Conservation (phyloP, 2,797 vertebrate genomes). For the Darevskia nairensis region DNA sequence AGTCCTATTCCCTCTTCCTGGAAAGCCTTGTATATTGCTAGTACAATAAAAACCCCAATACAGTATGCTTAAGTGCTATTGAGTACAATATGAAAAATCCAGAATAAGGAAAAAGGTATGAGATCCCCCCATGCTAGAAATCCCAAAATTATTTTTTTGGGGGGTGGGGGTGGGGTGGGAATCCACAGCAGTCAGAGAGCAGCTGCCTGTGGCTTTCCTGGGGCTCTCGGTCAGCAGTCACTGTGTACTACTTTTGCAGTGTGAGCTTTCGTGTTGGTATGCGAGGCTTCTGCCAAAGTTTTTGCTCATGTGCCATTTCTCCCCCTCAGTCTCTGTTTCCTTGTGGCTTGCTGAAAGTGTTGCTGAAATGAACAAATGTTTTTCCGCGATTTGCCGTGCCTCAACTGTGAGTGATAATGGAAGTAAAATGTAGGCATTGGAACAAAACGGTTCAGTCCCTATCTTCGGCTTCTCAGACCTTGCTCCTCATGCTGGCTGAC, state of each 20-base stretch:
- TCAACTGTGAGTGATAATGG: conserved; percentile 67
- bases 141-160: background rate
- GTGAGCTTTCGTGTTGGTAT: conserved; percentile 73
- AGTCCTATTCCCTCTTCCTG: background rate
- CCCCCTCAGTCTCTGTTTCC: conserved; percentile 41
- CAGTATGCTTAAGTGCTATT: background rate
- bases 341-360: conserved; percentile 45
- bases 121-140: conserved; percentile 9
- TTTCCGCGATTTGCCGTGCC: conserved; percentile 56
- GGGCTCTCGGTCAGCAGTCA: conserved; percentile 47
- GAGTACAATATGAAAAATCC: background rate
- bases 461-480: conserved; percentile 6
- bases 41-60: background rate
- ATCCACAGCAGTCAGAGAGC: conserved; percentile 11
- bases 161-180: conserved; percentile 6
- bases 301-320: conserved; percentile 57
- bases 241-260: conserved; percentile 63
- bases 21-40: background rate
- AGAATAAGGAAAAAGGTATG: background rate
- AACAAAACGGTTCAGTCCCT: conserved; percentile 40
- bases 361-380: conserved; percentile 43
- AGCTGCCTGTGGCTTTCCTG: conserved; percentile 63
- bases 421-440: conserved; percentile 46
- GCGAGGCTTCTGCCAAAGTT: conserved; percentile 67
- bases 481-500: background rate